These are phyloP conservation scores for Dynastes tityus DNA, from an alignment of 2,888 invertebrate species.

Conservation along the genomic window DNA sequence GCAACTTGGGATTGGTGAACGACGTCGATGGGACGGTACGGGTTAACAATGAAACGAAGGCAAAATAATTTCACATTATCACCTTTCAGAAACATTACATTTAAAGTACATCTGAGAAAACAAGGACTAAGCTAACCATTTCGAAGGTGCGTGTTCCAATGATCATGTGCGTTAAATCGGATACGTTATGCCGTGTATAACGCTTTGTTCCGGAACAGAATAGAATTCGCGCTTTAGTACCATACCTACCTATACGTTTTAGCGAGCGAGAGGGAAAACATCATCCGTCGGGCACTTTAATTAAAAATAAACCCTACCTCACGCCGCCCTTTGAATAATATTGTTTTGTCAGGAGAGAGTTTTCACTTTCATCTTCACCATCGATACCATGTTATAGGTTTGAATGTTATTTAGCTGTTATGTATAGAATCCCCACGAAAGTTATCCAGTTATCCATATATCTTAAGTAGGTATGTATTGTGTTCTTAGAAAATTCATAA, in stretches of 20 bases:
- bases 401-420: conserved; percentile 23
- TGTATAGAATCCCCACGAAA: not conserved
- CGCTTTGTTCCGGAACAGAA: conserved; percentile 25
- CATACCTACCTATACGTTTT: not conserved
- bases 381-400: not conserved
- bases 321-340: conserved; percentile 30
- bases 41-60: not conserved
- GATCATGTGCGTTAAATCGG: conserved; percentile 31
- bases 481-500: not conserved
- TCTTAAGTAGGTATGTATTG: not conserved
- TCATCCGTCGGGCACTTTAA: conserved; percentile 21
- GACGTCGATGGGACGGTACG: not conserved
- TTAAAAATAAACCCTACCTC: conserved; percentile 39
- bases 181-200: conserved; percentile 20
- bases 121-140: conserved; percentile 32
- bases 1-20: not conserved
- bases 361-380: conserved; percentile 31
- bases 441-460: not conserved
- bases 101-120: conserved; percentile 23
- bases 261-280: conserved; percentile 14
- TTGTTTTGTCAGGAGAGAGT: conserved; percentile 34
- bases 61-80: not conserved
- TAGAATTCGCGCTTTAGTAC: conserved; percentile 28
- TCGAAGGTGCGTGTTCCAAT: not conserved
- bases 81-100: conserved; percentile 8